Conservation (phyloP, 2,797 vertebrate species). For the Erithacus rubecula region DNA sequence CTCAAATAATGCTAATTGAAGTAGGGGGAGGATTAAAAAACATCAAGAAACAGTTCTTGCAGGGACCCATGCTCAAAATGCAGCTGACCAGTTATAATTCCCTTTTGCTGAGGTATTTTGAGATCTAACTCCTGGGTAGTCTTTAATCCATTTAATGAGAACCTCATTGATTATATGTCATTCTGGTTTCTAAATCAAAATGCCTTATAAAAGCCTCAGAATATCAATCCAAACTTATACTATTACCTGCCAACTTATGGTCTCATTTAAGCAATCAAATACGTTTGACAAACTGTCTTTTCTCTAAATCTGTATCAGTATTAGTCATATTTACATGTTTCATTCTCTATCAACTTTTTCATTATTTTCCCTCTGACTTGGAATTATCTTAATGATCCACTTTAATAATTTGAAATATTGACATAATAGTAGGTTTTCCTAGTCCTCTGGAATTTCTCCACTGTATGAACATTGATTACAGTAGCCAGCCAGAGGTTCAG, state of each 20-base stretch:
- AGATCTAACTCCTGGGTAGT: constrained; percentile 5
- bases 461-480: background rate
- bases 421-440: background rate
- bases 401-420: background rate
- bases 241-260: constrained; percentile 3
- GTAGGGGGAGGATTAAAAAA: background rate
- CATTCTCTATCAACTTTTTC: background rate
- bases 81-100: background rate
- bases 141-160: constrained; percentile 50
- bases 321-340: background rate
- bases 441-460: background rate
- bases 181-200: constrained; percentile 56
- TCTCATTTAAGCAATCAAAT: background rate
- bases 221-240: constrained; percentile 17
- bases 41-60: background rate
- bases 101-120: constrained; percentile 4
- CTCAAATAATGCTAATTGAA: background rate
- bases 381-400: background rate
- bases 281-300: background rate
- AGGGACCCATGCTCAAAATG: background rate
- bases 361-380: background rate
- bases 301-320: background rate
- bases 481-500: background rate
- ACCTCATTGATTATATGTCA: constrained; percentile 36
- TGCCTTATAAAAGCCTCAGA: constrained; percentile 27